These are phyloP conservation scores for Hippopotamus amphibius DNA, from an alignment of 2,113 vertebrate genomes.

Conservation along the genomic window DNA sequence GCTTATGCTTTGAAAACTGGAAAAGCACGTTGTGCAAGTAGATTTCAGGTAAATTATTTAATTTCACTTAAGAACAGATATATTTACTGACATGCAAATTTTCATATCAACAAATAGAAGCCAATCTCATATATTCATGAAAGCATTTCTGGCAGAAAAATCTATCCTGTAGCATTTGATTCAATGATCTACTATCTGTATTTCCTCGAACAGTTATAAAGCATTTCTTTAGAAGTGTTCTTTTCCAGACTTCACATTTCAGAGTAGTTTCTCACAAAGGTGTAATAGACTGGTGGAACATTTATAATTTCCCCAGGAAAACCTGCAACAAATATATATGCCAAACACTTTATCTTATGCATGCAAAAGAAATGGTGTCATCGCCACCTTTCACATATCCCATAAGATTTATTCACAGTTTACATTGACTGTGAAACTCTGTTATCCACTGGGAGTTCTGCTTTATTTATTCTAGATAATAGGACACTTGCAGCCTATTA, in stretches of 20 bases:
- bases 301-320: slow-evolving; percentile 30
- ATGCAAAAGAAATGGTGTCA: not conserved
- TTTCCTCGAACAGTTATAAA: not conserved
- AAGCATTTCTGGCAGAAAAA: slow-evolving; percentile 1
- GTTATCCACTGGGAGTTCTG: not conserved
- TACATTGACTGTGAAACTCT: not conserved
- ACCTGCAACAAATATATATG: not conserved
- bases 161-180: not conserved
- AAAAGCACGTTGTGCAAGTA: not conserved
- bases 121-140: not conserved
- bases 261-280: not conserved
- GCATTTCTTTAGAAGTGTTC: not conserved
- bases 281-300: not conserved
- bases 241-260: not conserved
- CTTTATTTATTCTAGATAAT: slow-evolving; percentile 41
- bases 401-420: not conserved
- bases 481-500: slow-evolving; percentile 38
- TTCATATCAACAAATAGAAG: not conserved
- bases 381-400: not conserved
- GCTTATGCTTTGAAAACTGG: slow-evolving; percentile 12
- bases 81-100: not conserved
- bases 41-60: not conserved
- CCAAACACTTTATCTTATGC: not conserved
- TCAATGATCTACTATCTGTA: not conserved
- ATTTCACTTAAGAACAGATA: not conserved